Evolutionary conservation across 1,140 invertebrate species (phyloP).

Genomic region (Lepidotrigona ventralis): DNA sequence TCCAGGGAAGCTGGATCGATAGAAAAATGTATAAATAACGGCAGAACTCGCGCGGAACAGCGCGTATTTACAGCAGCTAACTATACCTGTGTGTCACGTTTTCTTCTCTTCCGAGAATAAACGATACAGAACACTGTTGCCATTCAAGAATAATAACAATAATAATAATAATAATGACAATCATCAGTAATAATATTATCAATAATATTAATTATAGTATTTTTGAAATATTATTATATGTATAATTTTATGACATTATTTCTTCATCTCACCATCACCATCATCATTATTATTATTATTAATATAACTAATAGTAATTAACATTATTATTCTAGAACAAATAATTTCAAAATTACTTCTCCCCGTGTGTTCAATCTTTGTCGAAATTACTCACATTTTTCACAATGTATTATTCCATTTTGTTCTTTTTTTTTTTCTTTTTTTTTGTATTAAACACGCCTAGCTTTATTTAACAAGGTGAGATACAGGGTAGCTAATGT

Average conservation of each 20-base stretch:
- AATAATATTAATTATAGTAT: not conserved
- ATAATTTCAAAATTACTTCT: not conserved
- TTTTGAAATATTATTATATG: too few relatives aligned
- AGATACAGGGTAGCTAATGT: slow-evolving; percentile 76
- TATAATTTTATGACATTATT: too few relatives aligned
- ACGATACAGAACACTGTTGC: not conserved
- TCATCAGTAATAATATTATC: not conserved
- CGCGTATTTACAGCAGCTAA: not conserved
- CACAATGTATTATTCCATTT: slow-evolving; percentile 21
- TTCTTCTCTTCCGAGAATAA: not conserved
- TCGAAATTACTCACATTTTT: not conserved
- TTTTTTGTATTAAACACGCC: slow-evolving; percentile 78
- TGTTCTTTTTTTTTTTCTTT: slow-evolving; percentile 16
- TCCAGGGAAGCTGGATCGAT: slow-evolving; percentile 21
- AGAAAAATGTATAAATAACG: slow-evolving; percentile 21
- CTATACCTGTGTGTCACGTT: not conserved
- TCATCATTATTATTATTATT: too few relatives aligned
- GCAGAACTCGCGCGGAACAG: not conserved
- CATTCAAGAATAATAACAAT: not conserved
- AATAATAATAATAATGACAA: not conserved
- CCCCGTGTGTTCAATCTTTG: not conserved
- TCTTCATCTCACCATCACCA: too few relatives aligned
- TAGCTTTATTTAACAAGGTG: slow-evolving; percentile 79
- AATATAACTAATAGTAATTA: not conserved
- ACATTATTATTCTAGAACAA: not conserved